A percentile compares a stretch with the other conserved stretches of the same genome.
Evolutionary conservation across 1,140 invertebrate genomes (phyloP).

Genomic region (Drosophila pandora): DNA sequence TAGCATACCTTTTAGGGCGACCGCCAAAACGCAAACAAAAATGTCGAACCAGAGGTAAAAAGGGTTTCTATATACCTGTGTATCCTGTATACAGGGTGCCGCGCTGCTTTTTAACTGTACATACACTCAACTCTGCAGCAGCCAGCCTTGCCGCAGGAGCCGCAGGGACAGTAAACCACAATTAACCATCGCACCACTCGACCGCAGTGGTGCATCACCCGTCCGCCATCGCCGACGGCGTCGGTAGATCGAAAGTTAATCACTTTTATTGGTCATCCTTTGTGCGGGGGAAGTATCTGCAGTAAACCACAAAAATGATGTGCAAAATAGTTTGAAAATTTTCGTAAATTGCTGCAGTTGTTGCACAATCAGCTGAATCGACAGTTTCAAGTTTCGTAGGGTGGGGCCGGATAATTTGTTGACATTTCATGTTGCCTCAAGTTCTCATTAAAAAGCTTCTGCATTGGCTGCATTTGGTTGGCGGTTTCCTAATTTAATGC

Average conservation of each 20-base stretch:
- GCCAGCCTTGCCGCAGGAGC: slow-evolving; percentile 29
- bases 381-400: slow-evolving; percentile 14
- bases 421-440: slow-evolving; percentile 55
- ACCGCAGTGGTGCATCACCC: slow-evolving; percentile 46
- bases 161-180: slow-evolving; percentile 49
- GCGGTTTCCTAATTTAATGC: slow-evolving; percentile 62
- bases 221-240: neutral
- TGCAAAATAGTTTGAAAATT: slow-evolving; percentile 73
- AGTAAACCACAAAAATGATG: slow-evolving; percentile 73
- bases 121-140: slow-evolving; percentile 36
- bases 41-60: neutral
- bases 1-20: slow-evolving; percentile 40
- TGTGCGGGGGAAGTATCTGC: slow-evolving; percentile 37
- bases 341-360: slow-evolving; percentile 70
- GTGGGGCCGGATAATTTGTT: slow-evolving; percentile 50
- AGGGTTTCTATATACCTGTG: neutral
- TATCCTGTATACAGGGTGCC: neutral
- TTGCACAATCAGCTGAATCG: slow-evolving; percentile 37
- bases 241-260: slow-evolving; percentile 61
- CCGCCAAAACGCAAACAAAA: slow-evolving; percentile 11
- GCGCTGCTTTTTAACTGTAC: neutral
- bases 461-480: slow-evolving; percentile 71
- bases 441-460: slow-evolving; percentile 49
- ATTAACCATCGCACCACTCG: slow-evolving; percentile 56
- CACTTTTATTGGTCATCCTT: slow-evolving; percentile 48